Evolutionary conservation across 2,888 invertebrate species (phyloP).

Genomic region (Cheilosia impressa): DNA sequence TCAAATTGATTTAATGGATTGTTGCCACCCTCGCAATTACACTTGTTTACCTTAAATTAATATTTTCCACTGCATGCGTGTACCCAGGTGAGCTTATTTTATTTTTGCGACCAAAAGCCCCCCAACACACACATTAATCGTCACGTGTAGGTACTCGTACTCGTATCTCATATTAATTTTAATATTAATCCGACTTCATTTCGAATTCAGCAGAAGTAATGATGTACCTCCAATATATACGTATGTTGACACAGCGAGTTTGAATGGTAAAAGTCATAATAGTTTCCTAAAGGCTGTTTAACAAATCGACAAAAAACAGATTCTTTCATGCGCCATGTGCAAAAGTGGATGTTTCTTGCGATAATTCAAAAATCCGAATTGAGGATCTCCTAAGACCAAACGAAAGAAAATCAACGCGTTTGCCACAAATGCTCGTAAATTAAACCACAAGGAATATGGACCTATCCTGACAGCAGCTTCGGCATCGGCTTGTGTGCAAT

Average conservation of each 20-base stretch:
- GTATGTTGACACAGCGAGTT: background rate
- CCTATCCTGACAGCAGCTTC: constrained; percentile 5
- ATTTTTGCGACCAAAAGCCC: background rate
- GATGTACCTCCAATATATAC: background rate
- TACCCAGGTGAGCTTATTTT: background rate
- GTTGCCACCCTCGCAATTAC: constrained; percentile 18
- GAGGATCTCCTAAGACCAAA: constrained; percentile 20
- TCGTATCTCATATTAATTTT: constrained; percentile 9
- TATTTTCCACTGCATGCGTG: background rate
- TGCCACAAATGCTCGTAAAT: background rate
- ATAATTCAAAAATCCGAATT: constrained; percentile 32
- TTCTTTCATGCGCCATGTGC: constrained; percentile 5
- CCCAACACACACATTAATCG: constrained; percentile 18
- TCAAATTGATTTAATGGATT: constrained; percentile 52
- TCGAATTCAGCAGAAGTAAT: background rate
- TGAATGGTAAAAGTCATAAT: background rate
- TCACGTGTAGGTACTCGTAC: constrained; percentile 7
- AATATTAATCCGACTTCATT: constrained; percentile 23
- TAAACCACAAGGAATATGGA: constrained; percentile 17
- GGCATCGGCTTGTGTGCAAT: constrained; percentile 31
- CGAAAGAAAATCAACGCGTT: background rate
- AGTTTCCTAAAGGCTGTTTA: constrained; percentile 2
- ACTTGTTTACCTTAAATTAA: constrained; percentile 12
- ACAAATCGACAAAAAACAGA: constrained; percentile 26
- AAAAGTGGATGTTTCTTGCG: constrained; percentile 21